These are phyloP conservation scores for Calcarius lapponicus DNA, from an alignment of 2,797 vertebrate genomes.

Conservation along the genomic window DNA sequence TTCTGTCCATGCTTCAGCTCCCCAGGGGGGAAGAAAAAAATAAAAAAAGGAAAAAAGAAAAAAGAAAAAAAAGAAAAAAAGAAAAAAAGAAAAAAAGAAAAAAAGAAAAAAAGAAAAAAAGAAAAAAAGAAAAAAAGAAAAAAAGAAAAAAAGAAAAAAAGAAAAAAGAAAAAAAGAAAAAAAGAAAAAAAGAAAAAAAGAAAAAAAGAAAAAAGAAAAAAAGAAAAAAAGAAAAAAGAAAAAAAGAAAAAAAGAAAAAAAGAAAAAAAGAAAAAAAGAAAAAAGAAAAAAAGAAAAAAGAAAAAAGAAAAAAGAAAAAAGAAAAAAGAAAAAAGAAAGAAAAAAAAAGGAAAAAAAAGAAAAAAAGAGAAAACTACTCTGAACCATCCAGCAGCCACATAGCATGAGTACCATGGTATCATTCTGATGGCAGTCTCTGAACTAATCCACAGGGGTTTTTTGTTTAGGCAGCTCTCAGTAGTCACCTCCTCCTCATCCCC, in stretches of 20 bases:
- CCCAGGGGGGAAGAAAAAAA: fast-evolving
- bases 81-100: neutral
- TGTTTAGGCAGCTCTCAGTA: neutral
- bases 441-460: fast-evolving
- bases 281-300: fast-evolving
- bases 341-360: fast-evolving
- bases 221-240: neutral
- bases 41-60: fast-evolving
- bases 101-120: neutral
- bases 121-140: fast-evolving
- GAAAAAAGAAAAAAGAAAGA: fast-evolving
- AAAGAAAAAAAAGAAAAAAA: fast-evolving
- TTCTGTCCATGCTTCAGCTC: neutral
- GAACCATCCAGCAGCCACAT: neutral
- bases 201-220: no score
- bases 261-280: neutral
- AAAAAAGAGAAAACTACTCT: neutral
- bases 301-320: fast-evolving
- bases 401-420: neutral
- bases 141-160: neutral
- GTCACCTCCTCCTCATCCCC: neutral
- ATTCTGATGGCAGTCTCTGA: neutral
- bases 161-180: fast-evolving
- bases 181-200: neutral
- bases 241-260: fast-evolving